phyloP scores from a whole-genome alignment of 2,113 vertebrate species.

The Salvator merianae region DNA sequence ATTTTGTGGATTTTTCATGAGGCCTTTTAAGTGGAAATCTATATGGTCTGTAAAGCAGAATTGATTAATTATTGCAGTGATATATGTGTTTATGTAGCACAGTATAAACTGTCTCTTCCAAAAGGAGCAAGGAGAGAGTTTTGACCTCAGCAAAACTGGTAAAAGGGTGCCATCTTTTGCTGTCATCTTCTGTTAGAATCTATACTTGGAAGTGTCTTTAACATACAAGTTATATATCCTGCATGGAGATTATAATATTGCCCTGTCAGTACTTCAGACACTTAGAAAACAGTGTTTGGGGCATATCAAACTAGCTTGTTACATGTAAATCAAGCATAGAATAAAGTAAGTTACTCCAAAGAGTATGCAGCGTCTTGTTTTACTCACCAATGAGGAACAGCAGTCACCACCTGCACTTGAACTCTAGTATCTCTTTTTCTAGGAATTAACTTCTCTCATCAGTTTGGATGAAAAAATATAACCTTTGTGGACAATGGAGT shows the following conservation, averaged over 20 bases:
- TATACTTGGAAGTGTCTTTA: not conserved
- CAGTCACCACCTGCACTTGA: not conserved
- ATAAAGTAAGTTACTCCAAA: not conserved
- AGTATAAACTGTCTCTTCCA: not conserved
- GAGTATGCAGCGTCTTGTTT: not conserved
- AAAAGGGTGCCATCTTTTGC: not conserved
- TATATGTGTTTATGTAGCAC: too few relatives aligned
- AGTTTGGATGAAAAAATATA: too few relatives aligned
- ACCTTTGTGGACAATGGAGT: too few relatives aligned
- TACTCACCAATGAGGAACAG: not conserved
- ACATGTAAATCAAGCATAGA: not conserved
- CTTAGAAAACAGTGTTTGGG: not conserved
- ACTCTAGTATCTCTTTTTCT: not conserved
- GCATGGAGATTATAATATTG: not conserved
- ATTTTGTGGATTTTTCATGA: slow-evolving; percentile 13
- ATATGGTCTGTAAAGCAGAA: not conserved
- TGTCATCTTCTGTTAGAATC: not conserved
- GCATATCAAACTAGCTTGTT: not conserved
- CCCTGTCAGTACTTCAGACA: not conserved
- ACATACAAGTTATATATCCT: too few relatives aligned
- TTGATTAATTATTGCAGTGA: not conserved
- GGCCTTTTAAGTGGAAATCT: slow-evolving; percentile 24
- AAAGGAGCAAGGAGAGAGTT: not conserved
- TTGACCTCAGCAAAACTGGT: not conserved
- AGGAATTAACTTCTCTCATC: too few relatives aligned